Percentiles rank a stretch among this genome's conserved stretches.
These are phyloP conservation scores for Trichonephila clavipes DNA, from an alignment of 1,140 invertebrate species.

Conservation along the genomic window DNA sequence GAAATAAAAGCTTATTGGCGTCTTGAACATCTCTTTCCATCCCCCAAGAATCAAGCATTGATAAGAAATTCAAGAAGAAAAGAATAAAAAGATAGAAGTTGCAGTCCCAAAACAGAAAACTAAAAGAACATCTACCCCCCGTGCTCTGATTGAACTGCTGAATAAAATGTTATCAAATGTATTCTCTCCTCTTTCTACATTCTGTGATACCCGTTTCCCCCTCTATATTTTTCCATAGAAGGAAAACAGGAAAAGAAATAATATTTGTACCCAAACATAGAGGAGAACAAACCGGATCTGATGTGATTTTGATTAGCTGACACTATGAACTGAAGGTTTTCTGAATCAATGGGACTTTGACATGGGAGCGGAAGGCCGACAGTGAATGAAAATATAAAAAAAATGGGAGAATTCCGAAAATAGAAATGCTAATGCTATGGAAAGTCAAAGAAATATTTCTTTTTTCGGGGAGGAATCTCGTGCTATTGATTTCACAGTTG, in stretches of 20 bases:
- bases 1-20: conserved; percentile 30
- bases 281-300: conserved; percentile 13
- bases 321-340: conserved; percentile 42
- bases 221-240: not conserved
- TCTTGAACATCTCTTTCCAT: not conserved
- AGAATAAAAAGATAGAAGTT: not conserved
- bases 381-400: conserved; percentile 5
- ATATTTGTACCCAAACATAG: conserved; percentile 28
- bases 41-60: not conserved
- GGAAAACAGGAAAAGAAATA: not conserved
- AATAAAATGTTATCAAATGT: conserved; percentile 36
- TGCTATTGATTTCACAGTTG: not conserved
- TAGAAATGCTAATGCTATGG: conserved; percentile 52
- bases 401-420: not conserved
- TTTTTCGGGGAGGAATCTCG: not conserved
- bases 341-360: conserved; percentile 42
- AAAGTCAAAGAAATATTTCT: conserved; percentile 16
- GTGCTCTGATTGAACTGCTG: conserved; percentile 14
- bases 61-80: conserved; percentile 9
- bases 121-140: not conserved
- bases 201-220: not conserved
- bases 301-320: conserved; percentile 55
- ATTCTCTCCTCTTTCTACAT: conserved; percentile 11
- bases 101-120: not conserved
- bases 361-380: conserved; percentile 7